Base-by-base conservation (phyloP, 2,113 vertebrate genomes). In the Tragelaphus scriptus region DNA sequence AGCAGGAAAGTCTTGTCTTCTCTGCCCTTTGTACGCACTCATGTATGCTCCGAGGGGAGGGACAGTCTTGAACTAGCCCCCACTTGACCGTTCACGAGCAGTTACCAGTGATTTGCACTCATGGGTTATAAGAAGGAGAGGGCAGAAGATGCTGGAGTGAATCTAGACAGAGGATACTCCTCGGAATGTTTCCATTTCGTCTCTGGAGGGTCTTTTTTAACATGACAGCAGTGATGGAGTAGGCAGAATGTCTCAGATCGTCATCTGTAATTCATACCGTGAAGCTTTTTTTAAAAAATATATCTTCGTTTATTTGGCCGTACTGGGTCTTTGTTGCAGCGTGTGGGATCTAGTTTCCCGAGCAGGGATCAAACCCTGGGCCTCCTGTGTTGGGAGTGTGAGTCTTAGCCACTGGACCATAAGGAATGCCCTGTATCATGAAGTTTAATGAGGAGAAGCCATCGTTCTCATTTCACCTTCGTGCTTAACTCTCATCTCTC, bases 101-200 rank as follows among this genome's bases (percentile, higher is more conserved):
- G 8, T 55, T 28, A 2, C 82, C 84, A 59, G 32, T 44, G 44
- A 71, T 58, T 71, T 53, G 30, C 26, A 44, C 6, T 8, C 11
- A 40, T 15, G 16, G 32, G 0, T 3, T 71, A 14, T 53, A 28
- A 36, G 16, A 53, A 58, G 0, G 5, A 6, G 0, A 0, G 23
- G 23, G 19, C 47, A 32, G 11, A 80, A 7, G 13, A 87, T n/a
- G 61, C 2, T 32, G 5, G 4, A 7, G 11, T 7, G 30, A 75
- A 59, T 71, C 23, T 21, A 40, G 21, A 81, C 4, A 88, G 61
- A 75, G 23, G 61, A 30, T 28, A 28, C 32, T 21, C 26, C 15
- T 88, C 13, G 28, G 7, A 25, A 53, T 23, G 21, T 56, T 49
- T 92, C 44, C 23, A 21, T 92, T 75, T 51, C 10, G 7, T 14